Percentiles rank a stretch among this genome's conserved stretches.
Conservation (phyloP, 2,797 vertebrate species). For the Brachyalestes nurse region DNA sequence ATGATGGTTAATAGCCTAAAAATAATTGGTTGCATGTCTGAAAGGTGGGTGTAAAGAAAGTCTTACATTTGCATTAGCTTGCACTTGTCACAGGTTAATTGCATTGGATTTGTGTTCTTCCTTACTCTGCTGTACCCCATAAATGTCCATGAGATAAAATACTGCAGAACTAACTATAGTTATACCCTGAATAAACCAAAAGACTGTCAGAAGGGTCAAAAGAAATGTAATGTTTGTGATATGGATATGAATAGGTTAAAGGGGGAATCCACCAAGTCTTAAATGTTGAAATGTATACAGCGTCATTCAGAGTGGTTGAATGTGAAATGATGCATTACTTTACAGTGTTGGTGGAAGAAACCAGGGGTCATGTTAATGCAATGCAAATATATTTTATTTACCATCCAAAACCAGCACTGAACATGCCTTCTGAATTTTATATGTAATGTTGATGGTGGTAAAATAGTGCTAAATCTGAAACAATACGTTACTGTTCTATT, state of each 20-base stretch:
- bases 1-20: slow-evolving; percentile 35
- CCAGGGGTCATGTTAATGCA: not conserved
- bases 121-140: not conserved
- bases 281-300: not conserved
- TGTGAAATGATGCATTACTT: not conserved
- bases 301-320: not conserved
- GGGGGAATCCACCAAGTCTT: not conserved
- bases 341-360: not conserved
- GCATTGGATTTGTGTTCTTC: not conserved
- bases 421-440: no score
- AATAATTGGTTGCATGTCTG: slow-evolving; percentile 21
- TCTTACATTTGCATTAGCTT: slow-evolving; percentile 31
- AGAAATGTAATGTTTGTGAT: no score
- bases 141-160: not conserved
- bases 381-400: not conserved
- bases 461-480: no score
- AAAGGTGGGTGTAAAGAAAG: slow-evolving; percentile 27
- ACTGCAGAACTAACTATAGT: not conserved
- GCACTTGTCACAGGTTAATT: slow-evolving; percentile 12
- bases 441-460: no score
- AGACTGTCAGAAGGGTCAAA: no score
- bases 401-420: no score
- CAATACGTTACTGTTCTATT: no score
- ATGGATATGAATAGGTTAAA: not conserved
- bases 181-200: not conserved